Conservation (phyloP, 37 sponge, comb jelly and placozoan species). For the Agelas oroides region DNA sequence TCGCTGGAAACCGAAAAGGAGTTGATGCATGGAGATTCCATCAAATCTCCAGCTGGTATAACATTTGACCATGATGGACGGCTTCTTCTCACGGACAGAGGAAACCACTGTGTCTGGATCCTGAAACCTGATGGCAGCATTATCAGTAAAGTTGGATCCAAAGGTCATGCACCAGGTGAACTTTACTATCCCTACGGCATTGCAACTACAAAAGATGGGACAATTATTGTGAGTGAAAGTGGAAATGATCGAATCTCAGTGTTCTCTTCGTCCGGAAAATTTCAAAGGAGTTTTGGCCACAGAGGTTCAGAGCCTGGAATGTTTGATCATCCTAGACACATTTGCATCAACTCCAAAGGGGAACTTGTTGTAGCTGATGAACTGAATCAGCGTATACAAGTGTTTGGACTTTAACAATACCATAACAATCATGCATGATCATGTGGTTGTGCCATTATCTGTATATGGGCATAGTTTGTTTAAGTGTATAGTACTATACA, state of each 20-base stretch:
- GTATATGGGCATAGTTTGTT: too few relatives aligned
- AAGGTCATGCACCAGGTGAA: conserved; percentile 30
- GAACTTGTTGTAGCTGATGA: conserved; percentile 27
- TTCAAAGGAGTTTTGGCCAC: conserved; percentile 11
- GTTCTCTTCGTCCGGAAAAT: conserved; percentile 10
- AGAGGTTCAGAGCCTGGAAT: conserved; percentile 19
- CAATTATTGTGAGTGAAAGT: conserved; percentile 16
- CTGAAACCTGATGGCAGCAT: conserved; percentile 2
- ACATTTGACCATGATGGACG: conserved; percentile 4
- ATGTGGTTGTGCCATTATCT: too few relatives aligned
- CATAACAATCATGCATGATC: too few relatives aligned
- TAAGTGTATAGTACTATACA: too few relatives aligned
- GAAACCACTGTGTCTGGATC: conserved; percentile 20
- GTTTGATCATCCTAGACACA: conserved; percentile 12
- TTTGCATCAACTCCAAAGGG: conserved; percentile 17
- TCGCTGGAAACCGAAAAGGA: not conserved
- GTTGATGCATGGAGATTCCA: conserved; percentile 1
- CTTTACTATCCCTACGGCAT: conserved; percentile 25
- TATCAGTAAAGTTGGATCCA: not conserved
- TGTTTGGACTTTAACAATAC: not conserved
- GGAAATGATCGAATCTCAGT: conserved; percentile 30
- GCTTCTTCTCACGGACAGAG: conserved; percentile 10
- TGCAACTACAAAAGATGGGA: not conserved
- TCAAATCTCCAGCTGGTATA: not conserved
- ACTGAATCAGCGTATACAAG: conserved; percentile 9